phyloP scores from a whole-genome alignment of 2,797 vertebrate genomes.

The Neosilurus hyrtlii region DNA sequence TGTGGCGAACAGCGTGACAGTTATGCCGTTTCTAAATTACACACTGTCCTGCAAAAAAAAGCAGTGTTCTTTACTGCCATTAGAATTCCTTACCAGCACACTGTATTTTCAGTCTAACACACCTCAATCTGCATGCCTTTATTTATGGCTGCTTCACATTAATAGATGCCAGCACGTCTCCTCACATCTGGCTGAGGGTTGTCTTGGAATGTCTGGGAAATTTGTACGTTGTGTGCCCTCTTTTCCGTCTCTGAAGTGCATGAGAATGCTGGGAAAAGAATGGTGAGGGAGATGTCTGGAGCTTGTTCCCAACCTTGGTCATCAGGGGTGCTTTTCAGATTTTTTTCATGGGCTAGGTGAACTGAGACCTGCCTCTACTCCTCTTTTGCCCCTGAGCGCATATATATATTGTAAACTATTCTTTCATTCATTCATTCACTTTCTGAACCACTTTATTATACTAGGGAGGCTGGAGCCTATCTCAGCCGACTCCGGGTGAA shows the following conservation, averaged over 20 bases:
- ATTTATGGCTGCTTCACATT: constrained; percentile 36
- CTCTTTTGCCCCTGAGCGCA: constrained; percentile 5
- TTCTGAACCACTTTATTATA: no score
- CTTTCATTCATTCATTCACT: no score
- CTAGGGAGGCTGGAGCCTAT: no score
- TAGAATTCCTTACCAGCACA: background rate
- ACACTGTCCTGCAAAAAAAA: background rate
- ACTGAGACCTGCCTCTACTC: constrained; percentile 40
- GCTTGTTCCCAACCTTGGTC: constrained; percentile 40
- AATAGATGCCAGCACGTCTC: constrained; percentile 37
- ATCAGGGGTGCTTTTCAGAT: constrained; percentile 58
- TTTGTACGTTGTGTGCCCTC: constrained; percentile 39
- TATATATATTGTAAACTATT: background rate
- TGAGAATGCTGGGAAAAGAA: constrained; percentile 67
- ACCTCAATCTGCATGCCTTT: constrained; percentile 16
- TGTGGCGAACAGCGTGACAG: background rate
- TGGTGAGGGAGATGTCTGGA: constrained; percentile 35
- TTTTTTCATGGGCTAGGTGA: constrained; percentile 45
- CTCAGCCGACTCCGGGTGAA: no score
- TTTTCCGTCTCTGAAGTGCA: constrained; percentile 49
- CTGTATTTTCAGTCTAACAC: constrained; percentile 6
- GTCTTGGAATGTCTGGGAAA: constrained; percentile 47
- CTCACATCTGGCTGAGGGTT: constrained; percentile 44
- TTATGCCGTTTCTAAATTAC: constrained; percentile 9
- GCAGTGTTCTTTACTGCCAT: background rate